Evolutionary conservation across 1,140 invertebrate genomes (phyloP).

Genomic region (Drosophila quadrilineata): DNA sequence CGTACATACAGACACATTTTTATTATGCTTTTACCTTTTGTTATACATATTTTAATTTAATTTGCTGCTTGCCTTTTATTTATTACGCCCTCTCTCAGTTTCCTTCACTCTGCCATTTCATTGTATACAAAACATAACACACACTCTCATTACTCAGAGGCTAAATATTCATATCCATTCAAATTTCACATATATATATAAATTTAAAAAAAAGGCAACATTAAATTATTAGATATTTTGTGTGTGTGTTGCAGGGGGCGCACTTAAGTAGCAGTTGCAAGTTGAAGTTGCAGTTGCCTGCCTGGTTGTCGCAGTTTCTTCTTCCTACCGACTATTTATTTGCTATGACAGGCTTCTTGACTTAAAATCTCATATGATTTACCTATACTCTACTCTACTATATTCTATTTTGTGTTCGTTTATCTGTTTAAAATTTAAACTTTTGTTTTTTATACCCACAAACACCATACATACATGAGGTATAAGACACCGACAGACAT

Average conservation of each 20-base stretch:
- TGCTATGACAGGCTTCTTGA: conserved; percentile 20
- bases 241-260: conserved; percentile 57
- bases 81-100: background rate
- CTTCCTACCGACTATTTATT: conserved; percentile 11
- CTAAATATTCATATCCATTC: conserved; percentile 26
- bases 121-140: conserved; percentile 4
- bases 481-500: background rate
- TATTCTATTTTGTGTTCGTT: conserved; percentile 4
- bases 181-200: conserved; percentile 10
- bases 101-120: background rate
- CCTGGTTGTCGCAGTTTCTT: conserved; percentile 19
- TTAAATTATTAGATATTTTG: conserved; percentile 13
- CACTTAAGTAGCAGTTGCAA: conserved; percentile 41
- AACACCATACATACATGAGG: background rate
- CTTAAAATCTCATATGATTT: no score
- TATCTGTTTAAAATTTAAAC: background rate
- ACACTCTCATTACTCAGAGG: conserved; percentile 29
- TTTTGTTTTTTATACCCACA: conserved; percentile 1
- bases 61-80: conserved; percentile 13
- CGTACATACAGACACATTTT: conserved; percentile 8
- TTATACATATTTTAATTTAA: conserved; percentile 1
- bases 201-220: conserved; percentile 2
- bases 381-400: no score
- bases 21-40: conserved; percentile 15
- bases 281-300: conserved; percentile 26